Conservation (phyloP, 2,797 vertebrate genomes). For the Agapornis canus region DNA sequence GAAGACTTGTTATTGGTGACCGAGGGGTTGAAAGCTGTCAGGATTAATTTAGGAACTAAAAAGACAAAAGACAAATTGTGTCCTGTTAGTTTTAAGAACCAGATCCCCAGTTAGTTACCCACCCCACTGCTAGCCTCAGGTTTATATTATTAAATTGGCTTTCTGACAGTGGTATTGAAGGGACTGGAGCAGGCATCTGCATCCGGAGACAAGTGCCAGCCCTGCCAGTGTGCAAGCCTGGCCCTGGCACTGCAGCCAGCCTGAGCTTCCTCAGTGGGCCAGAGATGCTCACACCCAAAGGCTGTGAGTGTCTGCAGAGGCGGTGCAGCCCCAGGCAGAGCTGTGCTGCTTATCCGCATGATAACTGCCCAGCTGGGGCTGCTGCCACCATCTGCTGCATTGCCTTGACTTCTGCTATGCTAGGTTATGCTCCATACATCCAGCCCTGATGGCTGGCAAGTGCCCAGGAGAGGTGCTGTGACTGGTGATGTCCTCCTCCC, state of each 20-base stretch:
- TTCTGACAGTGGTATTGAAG: neutral
- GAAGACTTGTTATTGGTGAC: slow-evolving; percentile 56
- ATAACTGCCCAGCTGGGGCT: neutral
- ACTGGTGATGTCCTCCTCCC: neutral
- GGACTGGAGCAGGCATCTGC: neutral
- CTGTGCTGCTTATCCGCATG: neutral
- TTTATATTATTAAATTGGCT: neutral
- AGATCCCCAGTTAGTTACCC: neutral
- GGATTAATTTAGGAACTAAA: slow-evolving; percentile 83
- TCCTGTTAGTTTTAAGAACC: neutral
- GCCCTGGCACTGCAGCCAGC: neutral
- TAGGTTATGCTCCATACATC: neutral
- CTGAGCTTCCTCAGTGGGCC: neutral
- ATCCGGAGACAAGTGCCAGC: neutral
- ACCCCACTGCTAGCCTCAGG: neutral
- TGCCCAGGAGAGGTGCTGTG: neutral
- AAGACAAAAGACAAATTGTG: slow-evolving; percentile 36
- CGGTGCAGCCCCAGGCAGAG: neutral
- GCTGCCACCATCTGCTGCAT: neutral
- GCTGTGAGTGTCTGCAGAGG: neutral
- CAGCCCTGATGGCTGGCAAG: neutral
- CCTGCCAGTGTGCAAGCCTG: neutral
- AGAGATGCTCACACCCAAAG: neutral
- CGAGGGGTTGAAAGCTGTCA: slow-evolving; percentile 85
- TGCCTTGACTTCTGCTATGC: neutral